phyloP scores from a whole-genome alignment of 2,888 invertebrate species.

The Blastobasis lacticolella region DNA sequence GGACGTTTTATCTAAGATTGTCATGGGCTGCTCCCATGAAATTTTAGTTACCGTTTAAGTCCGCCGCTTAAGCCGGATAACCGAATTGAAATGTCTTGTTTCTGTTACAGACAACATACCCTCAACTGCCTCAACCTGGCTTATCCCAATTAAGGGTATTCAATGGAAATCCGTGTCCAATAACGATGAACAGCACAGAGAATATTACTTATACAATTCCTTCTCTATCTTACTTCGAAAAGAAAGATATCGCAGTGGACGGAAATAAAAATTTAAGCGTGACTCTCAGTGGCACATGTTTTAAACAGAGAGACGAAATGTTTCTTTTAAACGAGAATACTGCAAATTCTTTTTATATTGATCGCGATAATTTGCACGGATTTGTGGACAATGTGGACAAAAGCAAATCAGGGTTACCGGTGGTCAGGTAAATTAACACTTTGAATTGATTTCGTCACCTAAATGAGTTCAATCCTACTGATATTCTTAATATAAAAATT shows the following conservation, averaged over 20 bases:
- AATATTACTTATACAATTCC: constrained; percentile 43
- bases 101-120: constrained; percentile 70
- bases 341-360: constrained; percentile 44
- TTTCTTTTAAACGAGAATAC: constrained; percentile 39
- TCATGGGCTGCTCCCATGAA: too few relatives aligned
- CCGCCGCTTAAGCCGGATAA: too few relatives aligned
- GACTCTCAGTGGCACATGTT: constrained; percentile 33
- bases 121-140: constrained; percentile 68
- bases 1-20: too few relatives aligned
- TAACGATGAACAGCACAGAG: constrained; percentile 50
- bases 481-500: too few relatives aligned
- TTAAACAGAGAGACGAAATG: constrained; percentile 25
- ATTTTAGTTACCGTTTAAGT: too few relatives aligned
- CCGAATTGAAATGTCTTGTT: constrained; percentile 18
- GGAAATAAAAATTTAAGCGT: constrained; percentile 24
- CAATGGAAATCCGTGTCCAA: constrained; percentile 67
- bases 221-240: constrained; percentile 33
- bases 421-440: constrained; percentile 73
- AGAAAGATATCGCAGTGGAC: constrained; percentile 29
- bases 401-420: constrained; percentile 71
- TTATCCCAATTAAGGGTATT: constrained; percentile 75
- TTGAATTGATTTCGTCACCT: too few relatives aligned
- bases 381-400: constrained; percentile 66
- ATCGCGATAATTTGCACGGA: constrained; percentile 24
- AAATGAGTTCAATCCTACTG: too few relatives aligned